phyloP scores from a whole-genome alignment of 1,140 invertebrate species.

The Atta texana region DNA sequence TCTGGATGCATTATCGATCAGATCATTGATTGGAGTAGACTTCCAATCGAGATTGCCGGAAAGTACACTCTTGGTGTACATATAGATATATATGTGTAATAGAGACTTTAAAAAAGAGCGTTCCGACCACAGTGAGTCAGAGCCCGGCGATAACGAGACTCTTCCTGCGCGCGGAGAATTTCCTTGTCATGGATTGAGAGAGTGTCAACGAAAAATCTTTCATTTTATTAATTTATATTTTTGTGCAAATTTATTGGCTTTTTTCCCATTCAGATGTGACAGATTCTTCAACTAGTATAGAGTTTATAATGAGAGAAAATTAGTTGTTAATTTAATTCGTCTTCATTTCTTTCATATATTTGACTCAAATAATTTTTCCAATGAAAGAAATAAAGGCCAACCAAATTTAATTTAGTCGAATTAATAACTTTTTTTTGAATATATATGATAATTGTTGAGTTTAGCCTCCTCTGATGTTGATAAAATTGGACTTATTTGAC shows the following conservation, averaged over 20 bases:
- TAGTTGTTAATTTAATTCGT: too few species aligned
- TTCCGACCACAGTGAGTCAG: conserved; percentile 54
- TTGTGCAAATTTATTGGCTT: neutral
- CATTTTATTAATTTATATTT: neutral
- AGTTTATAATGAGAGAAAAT: too few species aligned
- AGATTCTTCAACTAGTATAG: neutral
- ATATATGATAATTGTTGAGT: too few species aligned
- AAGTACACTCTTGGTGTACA: neutral
- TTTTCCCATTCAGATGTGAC: neutral
- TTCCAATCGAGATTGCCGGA: too few species aligned
- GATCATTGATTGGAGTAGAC: conserved; percentile 37
- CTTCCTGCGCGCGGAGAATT: conserved; percentile 67
- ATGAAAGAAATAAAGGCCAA: too few species aligned
- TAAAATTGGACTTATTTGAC: too few species aligned
- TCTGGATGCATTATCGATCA: conserved; percentile 47
- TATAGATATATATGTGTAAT: neutral
- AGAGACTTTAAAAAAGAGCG: neutral
- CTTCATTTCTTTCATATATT: too few species aligned
- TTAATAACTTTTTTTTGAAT: too few species aligned
- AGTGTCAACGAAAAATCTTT: neutral
- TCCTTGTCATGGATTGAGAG: conserved; percentile 36
- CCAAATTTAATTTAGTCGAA: too few species aligned
- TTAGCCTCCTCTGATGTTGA: too few species aligned
- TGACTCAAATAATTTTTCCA: too few species aligned
- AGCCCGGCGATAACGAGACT: conserved; percentile 67